These are phyloP conservation scores for Hermaeophaga mercurialis DNA, from an alignment of 2,888 invertebrate genomes.

Conservation along the genomic window DNA sequence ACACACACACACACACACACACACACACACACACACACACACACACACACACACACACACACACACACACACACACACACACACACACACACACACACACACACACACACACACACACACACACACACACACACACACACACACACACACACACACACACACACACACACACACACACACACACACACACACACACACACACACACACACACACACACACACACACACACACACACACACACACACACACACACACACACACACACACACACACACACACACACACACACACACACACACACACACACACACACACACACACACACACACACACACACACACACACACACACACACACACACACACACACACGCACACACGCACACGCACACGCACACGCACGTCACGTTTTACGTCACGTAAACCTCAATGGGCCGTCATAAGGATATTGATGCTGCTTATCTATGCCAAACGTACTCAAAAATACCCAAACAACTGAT, in stretches of 20 bases:
- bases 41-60: slow-evolving; percentile 3
- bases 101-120: slow-evolving; percentile 3
- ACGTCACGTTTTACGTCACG: no score
- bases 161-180: slow-evolving; percentile 3
- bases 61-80: slow-evolving; percentile 3
- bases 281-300: slow-evolving; percentile 3
- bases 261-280: slow-evolving; percentile 3
- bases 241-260: slow-evolving; percentile 3
- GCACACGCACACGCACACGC: neutral
- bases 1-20: slow-evolving; percentile 3
- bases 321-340: slow-evolving; percentile 3
- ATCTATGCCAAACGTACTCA: no score
- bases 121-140: slow-evolving; percentile 3
- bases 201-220: slow-evolving; percentile 3
- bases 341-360: slow-evolving; percentile 3
- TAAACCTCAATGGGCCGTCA: no score
- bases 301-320: slow-evolving; percentile 3
- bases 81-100: slow-evolving; percentile 3
- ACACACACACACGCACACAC: slow-evolving; percentile 2
- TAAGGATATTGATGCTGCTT: no score
- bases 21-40: slow-evolving; percentile 3
- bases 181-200: slow-evolving; percentile 3
- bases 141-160: slow-evolving; percentile 3
- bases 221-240: slow-evolving; percentile 3
- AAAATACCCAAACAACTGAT: no score